Percentiles rank a stretch among this genome's conserved stretches.
Conservation (phyloP, 2,797 vertebrate genomes). For the Apogon talboti region DNA sequence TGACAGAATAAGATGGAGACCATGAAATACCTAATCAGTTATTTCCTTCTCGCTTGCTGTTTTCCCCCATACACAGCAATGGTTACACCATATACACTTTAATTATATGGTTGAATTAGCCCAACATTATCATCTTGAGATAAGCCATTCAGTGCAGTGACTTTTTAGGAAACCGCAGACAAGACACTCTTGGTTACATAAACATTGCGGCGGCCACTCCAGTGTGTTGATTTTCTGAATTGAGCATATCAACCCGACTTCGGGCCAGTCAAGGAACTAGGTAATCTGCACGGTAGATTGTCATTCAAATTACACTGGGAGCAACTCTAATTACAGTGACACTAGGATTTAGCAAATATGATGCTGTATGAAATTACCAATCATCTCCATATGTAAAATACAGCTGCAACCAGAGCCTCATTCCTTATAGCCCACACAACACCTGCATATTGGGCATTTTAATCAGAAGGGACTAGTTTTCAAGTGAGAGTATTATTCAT, state of each 20-base stretch:
- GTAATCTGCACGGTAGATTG: conserved; percentile 35
- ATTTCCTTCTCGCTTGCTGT: conserved; percentile 23
- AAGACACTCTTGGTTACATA: conserved; percentile 22
- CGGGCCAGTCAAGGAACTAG: background rate
- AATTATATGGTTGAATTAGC: conserved; percentile 74
- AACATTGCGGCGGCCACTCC: conserved; percentile 4
- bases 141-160: conserved; percentile 44
- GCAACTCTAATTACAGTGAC: conserved; percentile 40
- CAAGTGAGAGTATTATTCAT: conserved; percentile 24
- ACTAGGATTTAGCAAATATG: conserved; percentile 44
- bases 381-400: conserved; percentile 40
- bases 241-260: conserved; percentile 13
- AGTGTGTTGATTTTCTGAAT: conserved; percentile 9
- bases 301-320: conserved; percentile 35
- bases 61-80: conserved; percentile 7
- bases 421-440: conserved; percentile 30
- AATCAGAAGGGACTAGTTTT: conserved; percentile 29
- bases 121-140: conserved; percentile 55
- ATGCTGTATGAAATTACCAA: conserved; percentile 41
- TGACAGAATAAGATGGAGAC: conserved; percentile 26
- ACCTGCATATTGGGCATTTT: conserved; percentile 42
- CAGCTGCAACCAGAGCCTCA: conserved; percentile 16
- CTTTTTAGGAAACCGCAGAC: conserved; percentile 43
- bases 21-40: conserved; percentile 30
- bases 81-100: conserved; percentile 37